Evolutionary conservation across 2,797 vertebrate species (phyloP), one percentile per base, ranked within the genome.

Genomic region (Myoxocephalus aenaeus): DNA sequence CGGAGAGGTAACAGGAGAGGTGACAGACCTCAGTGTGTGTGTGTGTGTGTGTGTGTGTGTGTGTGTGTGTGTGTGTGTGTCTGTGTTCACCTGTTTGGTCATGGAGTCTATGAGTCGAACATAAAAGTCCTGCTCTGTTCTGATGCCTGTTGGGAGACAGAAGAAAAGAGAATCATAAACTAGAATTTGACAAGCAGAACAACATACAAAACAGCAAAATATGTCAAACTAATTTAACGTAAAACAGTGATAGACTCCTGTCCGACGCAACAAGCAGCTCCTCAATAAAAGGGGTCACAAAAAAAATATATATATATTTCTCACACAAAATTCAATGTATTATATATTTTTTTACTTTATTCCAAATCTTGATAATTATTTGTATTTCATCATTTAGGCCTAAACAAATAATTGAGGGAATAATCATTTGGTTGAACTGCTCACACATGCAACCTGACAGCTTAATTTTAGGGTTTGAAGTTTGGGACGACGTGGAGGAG

Each of bases 71-170:
- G 48, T 40, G 56, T 32, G 70, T 40, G 63, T 46, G 83, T 36
- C 61, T 38, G 61, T 36, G 66, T 71, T 88, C 87, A 92, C 91
- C 90, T 93, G 92, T 91, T 93, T 93, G 86, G 90, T 93, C 91
- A 92, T 92, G 81, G 91, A 93, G 95, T 99, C 97, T 86, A 99
- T 98, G 85, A 99, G 96, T 68, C 98, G 95, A 69, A 99, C 97
- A 77, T 98, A 99, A 89, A 99, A 97, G 94, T 99, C 97, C 94
- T 98, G 98, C 78, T 98, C 97, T 40, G 78, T 93, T 88, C 92
- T 90, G 89, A 92, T 91, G 74, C 91, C 90, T 92, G 90, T 81
- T 73, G 59, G 65, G 48, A 64, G 46, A 56, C 44, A 79, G 63
- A 75, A 62, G 61, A 73, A 27, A 68, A 65, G 15, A 72, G 42